Evolutionary conservation across 2,113 vertebrate species (phyloP), one percentile per base, ranked within the genome.

Genomic region (Montifringilla adamsi): DNA sequence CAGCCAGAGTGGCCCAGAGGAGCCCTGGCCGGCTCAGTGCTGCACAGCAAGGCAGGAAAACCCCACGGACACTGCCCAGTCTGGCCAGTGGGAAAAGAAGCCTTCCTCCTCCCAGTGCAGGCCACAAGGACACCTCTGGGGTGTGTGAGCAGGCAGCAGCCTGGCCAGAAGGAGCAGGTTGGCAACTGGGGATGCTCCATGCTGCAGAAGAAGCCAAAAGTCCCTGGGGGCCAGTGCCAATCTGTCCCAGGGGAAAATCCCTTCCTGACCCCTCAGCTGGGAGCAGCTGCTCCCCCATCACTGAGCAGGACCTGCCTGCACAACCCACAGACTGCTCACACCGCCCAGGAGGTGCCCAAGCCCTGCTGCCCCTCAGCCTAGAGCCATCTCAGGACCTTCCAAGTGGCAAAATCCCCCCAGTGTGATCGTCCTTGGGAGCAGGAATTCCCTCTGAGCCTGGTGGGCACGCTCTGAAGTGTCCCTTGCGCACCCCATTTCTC

Each of bases 351-450:
- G 10, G 26, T 49, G 31, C 46, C 69, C 31, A 43, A 22, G 10
- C 6, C 10, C 24, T 66, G 11, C 3, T 72, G 14, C n/a, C 19
- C 41, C 58, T 76, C 56, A 76, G 5, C 35, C 75, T 64, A 44
- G 26, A 81, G n/a, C 17, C 37, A 63, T 22, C 46, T 55, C 64
- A 43, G 64, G 23, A n/a, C 24, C 26, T 85, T 81, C 44, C 19
- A 59, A 52, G 16, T 7, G 26, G 5, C 41, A 77, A 59, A 86
- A 55, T 44, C 23, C 16, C 19, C 16, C 27, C 1, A 9, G 23
- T 10, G 10, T 56, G 21, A 31, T 28, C 0, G 0, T 10, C 14
- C 8, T 15, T 31, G 23, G 24, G 7, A 37, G 9, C 20, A 49
- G 30, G 50, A 43, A 49, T 16, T 14, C 41, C 67, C 4, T 0